These are phyloP conservation scores for Serilophus lunatus DNA, from an alignment of 2,113 vertebrate species.

Conservation along the genomic window DNA sequence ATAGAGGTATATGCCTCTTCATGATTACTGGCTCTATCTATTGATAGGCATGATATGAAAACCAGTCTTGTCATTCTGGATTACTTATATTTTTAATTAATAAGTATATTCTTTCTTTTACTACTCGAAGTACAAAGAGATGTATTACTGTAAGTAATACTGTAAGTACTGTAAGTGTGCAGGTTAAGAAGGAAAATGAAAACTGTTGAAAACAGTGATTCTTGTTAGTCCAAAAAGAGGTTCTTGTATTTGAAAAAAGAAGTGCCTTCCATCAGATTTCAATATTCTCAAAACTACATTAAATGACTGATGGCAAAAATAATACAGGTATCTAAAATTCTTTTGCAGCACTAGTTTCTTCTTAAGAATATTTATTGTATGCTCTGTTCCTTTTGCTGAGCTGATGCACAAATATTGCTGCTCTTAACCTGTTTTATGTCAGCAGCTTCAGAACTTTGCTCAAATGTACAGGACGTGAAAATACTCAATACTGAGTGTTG, in stretches of 20 bases:
- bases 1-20: background rate
- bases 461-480: background rate
- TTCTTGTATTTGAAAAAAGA: background rate
- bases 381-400: background rate
- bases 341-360: background rate
- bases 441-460: background rate
- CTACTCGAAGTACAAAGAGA: background rate
- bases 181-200: background rate
- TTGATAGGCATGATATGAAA: background rate
- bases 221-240: background rate
- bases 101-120: background rate
- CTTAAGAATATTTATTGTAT: background rate
- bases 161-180: background rate
- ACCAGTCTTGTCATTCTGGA: background rate
- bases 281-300: background rate
- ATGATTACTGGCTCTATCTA: background rate
- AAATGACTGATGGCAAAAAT: background rate
- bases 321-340: background rate
- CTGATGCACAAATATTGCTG: background rate
- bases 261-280: background rate
- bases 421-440: background rate
- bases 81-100: background rate
- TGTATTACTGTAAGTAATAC: background rate
- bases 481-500: background rate
- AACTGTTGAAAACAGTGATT: background rate